A percentile compares a stretch with the other conserved stretches of the same genome.
Evolutionary conservation across 2,113 vertebrate genomes (phyloP).

Genomic region (Mastomys coucha): DNA sequence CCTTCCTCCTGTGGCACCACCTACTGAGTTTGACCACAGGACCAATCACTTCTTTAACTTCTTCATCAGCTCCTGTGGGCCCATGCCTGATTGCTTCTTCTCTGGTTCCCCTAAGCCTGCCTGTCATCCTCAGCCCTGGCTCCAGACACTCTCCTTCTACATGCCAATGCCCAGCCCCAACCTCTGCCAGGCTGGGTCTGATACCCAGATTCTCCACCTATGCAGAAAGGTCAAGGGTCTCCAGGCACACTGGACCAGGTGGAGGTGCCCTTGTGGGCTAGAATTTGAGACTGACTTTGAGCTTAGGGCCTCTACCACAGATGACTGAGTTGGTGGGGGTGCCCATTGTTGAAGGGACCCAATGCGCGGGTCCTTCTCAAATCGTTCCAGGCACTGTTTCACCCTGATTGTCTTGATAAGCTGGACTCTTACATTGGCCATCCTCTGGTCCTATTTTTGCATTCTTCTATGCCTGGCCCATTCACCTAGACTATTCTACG

Average conservation of each 20-base stretch:
- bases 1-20: not conserved
- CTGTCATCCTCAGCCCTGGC: not conserved
- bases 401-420: no score
- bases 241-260: rapidly evolving
- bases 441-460: no score
- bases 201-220: not conserved
- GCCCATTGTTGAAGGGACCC: not conserved
- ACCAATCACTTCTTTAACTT: rapidly evolving
- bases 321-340: not conserved
- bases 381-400: rapidly evolving
- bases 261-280: rapidly evolving
- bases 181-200: not conserved
- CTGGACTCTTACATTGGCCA: not conserved
- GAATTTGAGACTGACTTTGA: not conserved
- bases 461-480: not conserved
- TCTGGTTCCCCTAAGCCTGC: not conserved
- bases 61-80: not conserved
- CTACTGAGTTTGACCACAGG: rapidly evolving
- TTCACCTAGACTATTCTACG: not conserved
- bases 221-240: not conserved
- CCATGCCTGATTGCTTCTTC: not conserved
- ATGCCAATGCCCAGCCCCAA: rapidly evolving
- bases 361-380: no score
- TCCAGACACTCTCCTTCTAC: not conserved
- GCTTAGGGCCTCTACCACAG: not conserved